Percentiles rank a stretch among this genome's conserved stretches.
These are phyloP conservation scores for Eulemur macaco DNA, from an alignment of 2,113 vertebrate genomes.

Conservation along the genomic window DNA sequence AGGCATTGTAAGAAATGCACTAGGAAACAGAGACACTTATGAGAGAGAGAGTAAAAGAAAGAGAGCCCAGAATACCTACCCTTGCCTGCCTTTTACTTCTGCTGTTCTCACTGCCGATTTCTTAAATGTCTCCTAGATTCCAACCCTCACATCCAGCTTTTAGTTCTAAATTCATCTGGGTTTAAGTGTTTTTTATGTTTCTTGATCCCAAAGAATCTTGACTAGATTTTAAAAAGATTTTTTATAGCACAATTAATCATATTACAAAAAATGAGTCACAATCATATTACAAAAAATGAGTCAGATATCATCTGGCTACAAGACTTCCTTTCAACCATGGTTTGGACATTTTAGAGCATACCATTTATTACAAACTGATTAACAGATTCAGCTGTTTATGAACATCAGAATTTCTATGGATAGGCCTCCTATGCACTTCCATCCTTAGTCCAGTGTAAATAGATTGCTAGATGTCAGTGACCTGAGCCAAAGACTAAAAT, in stretches of 20 bases:
- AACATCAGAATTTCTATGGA: background rate
- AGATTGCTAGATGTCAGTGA: background rate
- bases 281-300: background rate
- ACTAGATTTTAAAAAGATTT: background rate
- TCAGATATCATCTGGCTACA: background rate
- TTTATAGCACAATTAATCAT: slow-evolving; percentile 43
- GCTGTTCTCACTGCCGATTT: background rate
- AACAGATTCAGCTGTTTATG: background rate
- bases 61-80: background rate
- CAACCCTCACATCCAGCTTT: background rate
- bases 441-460: background rate
- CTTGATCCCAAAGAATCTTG: background rate
- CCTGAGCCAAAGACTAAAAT: background rate
- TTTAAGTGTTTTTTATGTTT: background rate
- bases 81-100: background rate
- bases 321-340: slow-evolving; percentile 28
- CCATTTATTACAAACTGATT: background rate
- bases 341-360: background rate
- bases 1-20: background rate
- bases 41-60: background rate
- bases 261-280: background rate
- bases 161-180: background rate
- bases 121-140: background rate
- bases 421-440: background rate
- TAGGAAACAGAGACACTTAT: background rate